These are phyloP conservation scores for Hirundo rustica DNA, from an alignment of 2,797 vertebrate species.

Conservation along the genomic window DNA sequence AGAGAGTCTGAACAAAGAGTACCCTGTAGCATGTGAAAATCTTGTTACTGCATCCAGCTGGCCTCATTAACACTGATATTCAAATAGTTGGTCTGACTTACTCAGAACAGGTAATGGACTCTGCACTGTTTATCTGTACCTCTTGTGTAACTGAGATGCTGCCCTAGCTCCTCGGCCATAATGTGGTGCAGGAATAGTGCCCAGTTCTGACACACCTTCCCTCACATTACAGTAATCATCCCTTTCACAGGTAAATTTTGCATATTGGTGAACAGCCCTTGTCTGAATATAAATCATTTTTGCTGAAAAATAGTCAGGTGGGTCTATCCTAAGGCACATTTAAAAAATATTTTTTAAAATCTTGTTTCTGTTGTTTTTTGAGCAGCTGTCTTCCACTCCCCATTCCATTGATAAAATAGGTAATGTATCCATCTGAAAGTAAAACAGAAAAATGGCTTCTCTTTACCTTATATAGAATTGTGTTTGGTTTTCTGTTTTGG, in stretches of 20 bases:
- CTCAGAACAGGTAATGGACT: not conserved
- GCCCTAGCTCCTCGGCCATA: accelerated
- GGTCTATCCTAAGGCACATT: not conserved
- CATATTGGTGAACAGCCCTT: not conserved
- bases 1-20: not conserved
- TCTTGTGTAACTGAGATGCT: not conserved
- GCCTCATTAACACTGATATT: not conserved
- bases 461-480: not conserved
- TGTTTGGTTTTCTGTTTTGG: not conserved
- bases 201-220: not conserved
- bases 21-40: not conserved
- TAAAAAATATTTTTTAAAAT: not conserved
- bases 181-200: not conserved
- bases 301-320: not conserved
- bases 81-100: not conserved
- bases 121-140: not conserved
- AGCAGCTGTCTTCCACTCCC: not conserved
- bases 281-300: not conserved
- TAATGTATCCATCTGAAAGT: not conserved
- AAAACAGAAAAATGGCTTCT: not conserved
- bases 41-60: not conserved
- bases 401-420: not conserved
- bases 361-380: not conserved
- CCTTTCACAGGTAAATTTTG: not conserved
- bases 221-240: not conserved